These are phyloP conservation scores for Chrysolina haemoptera DNA, from an alignment of 2,888 invertebrate genomes.

Conservation along the genomic window DNA sequence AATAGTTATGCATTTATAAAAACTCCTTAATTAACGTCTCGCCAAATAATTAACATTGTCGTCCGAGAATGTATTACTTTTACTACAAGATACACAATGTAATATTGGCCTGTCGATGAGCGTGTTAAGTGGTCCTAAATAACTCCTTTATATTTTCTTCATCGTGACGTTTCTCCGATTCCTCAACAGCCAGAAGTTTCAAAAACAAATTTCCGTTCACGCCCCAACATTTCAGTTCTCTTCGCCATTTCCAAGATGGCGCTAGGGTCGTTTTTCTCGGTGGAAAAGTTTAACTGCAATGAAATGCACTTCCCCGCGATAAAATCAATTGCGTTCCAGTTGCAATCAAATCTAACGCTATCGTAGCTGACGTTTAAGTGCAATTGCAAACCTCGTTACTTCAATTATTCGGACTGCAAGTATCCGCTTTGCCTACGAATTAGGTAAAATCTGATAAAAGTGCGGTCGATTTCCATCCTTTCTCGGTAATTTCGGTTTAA, in stretches of 20 bases:
- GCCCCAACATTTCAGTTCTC: no score
- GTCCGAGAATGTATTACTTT: no score
- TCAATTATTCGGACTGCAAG: slow-evolving; percentile 16
- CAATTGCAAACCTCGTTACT: slow-evolving; percentile 27
- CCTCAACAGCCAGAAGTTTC: no score
- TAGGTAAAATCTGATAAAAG: slow-evolving; percentile 21
- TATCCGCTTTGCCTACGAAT: slow-evolving; percentile 22
- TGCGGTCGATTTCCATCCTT: not conserved
- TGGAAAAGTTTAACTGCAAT: not conserved
- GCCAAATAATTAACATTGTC: no score
- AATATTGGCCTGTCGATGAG: no score
- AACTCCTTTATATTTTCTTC: no score
- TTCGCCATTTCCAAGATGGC: not conserved
- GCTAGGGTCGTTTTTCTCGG: not conserved
- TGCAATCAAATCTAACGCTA: slow-evolving; percentile 59
- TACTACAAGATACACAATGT: no score
- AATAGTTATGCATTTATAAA: no score
- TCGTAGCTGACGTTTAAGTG: slow-evolving; percentile 16
- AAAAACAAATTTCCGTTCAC: no score
- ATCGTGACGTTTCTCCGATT: no score
- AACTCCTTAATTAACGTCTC: no score
- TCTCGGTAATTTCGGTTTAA: slow-evolving; percentile 13
- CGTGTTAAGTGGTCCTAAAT: no score
- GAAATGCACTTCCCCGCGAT: slow-evolving; percentile 60
- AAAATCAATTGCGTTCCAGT: slow-evolving; percentile 62